These are phyloP conservation scores for Cyrtonyx montezumae DNA, from an alignment of 2,113 vertebrate genomes.

Conservation along the genomic window DNA sequence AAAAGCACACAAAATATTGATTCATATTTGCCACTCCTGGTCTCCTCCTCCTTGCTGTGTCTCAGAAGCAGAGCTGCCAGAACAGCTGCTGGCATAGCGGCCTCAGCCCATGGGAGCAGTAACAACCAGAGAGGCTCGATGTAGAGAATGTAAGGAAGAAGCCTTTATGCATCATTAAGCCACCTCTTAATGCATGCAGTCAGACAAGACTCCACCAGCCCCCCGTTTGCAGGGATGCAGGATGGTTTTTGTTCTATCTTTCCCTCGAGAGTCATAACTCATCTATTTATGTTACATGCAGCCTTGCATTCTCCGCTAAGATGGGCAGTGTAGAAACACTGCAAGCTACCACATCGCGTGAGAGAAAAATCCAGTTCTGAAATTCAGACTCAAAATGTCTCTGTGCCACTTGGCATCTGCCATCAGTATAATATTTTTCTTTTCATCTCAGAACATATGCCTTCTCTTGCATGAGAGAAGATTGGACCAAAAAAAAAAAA, in stretches of 20 bases:
- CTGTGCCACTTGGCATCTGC: background rate
- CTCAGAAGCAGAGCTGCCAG: background rate
- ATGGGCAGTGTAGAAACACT: background rate
- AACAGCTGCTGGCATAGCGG: fast-evolving
- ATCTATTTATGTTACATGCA: background rate
- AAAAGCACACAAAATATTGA: fast-evolving
- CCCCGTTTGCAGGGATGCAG: background rate
- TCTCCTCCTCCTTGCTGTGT: background rate
- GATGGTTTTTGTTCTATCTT: background rate
- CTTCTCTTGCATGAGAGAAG: slow-evolving; percentile 10
- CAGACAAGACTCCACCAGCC: slow-evolving; percentile 12
- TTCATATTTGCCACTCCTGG: fast-evolving
- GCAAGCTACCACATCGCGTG: background rate
- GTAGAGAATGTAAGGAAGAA: background rate
- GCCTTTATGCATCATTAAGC: background rate
- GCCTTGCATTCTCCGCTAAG: background rate
- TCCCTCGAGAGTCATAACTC: background rate
- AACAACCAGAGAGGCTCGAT: fast-evolving
- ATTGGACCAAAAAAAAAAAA: background rate
- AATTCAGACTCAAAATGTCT: background rate
- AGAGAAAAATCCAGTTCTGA: slow-evolving; percentile 5
- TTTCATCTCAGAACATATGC: background rate
- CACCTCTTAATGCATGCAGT: background rate
- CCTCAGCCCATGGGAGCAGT: background rate
- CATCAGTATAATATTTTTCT: background rate